phyloP scores from a whole-genome alignment of 2,113 vertebrate species.

The Cromileptes altivelis region DNA sequence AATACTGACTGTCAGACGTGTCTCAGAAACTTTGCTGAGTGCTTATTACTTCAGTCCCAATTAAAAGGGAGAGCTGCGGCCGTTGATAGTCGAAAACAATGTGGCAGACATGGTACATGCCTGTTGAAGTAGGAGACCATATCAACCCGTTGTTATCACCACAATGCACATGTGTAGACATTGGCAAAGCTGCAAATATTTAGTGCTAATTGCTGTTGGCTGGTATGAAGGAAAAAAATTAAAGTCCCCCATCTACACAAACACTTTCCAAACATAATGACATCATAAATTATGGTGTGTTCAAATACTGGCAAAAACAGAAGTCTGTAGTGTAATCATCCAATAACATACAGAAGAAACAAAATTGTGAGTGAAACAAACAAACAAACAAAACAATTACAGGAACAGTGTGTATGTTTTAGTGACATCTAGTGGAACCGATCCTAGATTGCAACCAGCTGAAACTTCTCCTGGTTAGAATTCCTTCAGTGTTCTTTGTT shows the following conservation, averaged over 20 bases:
- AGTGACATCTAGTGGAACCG: too few species aligned
- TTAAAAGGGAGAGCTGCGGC: slow-evolving; percentile 45
- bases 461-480: too few species aligned
- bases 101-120: slow-evolving; percentile 16
- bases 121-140: slow-evolving; percentile 13
- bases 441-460: too few species aligned
- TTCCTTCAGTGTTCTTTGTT: too few species aligned
- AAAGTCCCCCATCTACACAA: slow-evolving; percentile 23
- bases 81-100: slow-evolving; percentile 36
- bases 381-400: too few species aligned
- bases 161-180: slow-evolving; percentile 44
- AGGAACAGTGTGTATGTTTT: too few species aligned
- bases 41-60: slow-evolving; percentile 65
- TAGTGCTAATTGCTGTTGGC: slow-evolving; percentile 24
- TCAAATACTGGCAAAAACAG: slow-evolving; percentile 4
- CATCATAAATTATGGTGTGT: slow-evolving; percentile 28
- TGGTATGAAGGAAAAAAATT: slow-evolving; percentile 29
- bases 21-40: slow-evolving; percentile 66
- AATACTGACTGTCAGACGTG: slow-evolving; percentile 58
- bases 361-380: background rate
- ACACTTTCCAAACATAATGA: slow-evolving; percentile 19
- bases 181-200: slow-evolving; percentile 43
- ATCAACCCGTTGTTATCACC: slow-evolving; percentile 42
- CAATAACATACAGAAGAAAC: slow-evolving; percentile 3
- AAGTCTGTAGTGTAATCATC: background rate